Evolutionary conservation across 2,888 invertebrate genomes (phyloP), one percentile per base, ranked within the genome.

Genomic region (Tinea trinotella): DNA sequence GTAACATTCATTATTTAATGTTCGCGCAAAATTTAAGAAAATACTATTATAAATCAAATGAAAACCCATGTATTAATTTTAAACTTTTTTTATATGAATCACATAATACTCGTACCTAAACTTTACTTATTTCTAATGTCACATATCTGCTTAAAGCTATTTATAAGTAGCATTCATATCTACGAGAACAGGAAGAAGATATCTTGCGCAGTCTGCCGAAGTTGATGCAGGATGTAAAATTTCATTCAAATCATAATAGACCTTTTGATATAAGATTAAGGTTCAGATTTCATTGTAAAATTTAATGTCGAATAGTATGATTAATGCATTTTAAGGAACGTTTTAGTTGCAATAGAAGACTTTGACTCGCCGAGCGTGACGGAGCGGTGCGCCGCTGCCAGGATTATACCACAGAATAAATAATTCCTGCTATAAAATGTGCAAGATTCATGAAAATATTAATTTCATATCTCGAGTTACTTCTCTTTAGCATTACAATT

Each of bases 241-340:
- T 10, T 62, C 57, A 61, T 58, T 56, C 59, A 63, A 49, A 58
- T 61, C 53, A 68, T 64, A 66, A 66, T 64, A 62, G 65, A 70
- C 74, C 72, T 72, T 69, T 70, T 60, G 64, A 59, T 63, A 59
- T 57, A 59, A 64, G 55, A 44, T 62, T 68, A 71, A 59, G 64
- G 72, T 74, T 64, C 65, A 76, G 69, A 70, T 63, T 74, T 66
- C 40, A 20, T 66, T 56, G 61, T 61, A 63, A 59, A 58, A 58
- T 61, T 56, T 57, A 56, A 64, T 61, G 64, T 58, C 65, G 62
- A 71, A 70, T 71, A 66, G 64, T 67, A 73, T 74, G 74, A 76
- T 74, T 75, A 76, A 76, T 76, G 72, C 70, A 74, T 75, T 76
- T 75, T 71, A 73, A 70, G 74, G 68, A 76, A 72, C 67, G 70